Evolutionary conservation across 2,797 vertebrate species (phyloP).

Genomic region (Sternarchorhynchus goeldii): DNA sequence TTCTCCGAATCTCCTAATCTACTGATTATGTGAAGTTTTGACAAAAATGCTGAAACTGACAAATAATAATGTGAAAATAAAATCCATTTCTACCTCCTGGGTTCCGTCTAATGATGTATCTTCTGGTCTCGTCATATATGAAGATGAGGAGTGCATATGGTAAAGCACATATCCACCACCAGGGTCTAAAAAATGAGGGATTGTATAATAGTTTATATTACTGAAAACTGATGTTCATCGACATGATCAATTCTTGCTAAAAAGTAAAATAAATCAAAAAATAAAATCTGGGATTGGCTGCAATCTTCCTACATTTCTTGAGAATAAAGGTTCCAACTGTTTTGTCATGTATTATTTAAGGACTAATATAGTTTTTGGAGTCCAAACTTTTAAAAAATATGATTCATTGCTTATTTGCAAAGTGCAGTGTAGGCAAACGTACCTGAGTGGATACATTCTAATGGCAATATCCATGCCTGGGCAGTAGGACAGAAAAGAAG

Average conservation of each 20-base stretch:
- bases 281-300: no score
- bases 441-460: conserved; percentile 96
- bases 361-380: no score
- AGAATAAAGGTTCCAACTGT: no score
- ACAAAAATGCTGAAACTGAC: not conserved
- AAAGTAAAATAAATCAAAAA: not conserved
- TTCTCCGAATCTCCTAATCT: no score
- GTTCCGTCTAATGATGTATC: conserved; percentile 90
- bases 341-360: no score
- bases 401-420: not conserved
- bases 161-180: conserved; percentile 99
- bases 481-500: conserved; percentile 95
- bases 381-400: no score
- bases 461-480: conserved; percentile 93
- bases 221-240: not conserved
- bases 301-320: no score
- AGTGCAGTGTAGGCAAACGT: conserved; percentile 60
- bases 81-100: conserved; percentile 84
- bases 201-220: not conserved
- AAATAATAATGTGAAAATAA: not conserved
- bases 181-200: conserved; percentile 73
- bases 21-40: no score
- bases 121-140: conserved; percentile 94
- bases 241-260: not conserved
- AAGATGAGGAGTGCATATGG: conserved; percentile 97